These are phyloP conservation scores for Petroica traversi DNA, from an alignment of 2,113 vertebrate species.

Conservation along the genomic window DNA sequence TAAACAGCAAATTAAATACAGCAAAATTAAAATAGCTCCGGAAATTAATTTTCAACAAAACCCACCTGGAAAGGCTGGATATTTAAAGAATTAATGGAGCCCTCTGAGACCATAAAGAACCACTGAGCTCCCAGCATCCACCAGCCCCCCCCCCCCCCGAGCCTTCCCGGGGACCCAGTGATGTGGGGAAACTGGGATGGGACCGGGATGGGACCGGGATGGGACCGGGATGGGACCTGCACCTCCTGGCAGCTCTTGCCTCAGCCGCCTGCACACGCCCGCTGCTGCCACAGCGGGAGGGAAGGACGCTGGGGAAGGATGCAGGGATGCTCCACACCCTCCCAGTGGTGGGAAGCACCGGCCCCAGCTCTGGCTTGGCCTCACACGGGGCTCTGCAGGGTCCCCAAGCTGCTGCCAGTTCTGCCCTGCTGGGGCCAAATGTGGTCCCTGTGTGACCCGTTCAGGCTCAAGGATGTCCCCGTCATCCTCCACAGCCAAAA, in stretches of 20 bases:
- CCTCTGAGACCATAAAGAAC: constrained; percentile 51
- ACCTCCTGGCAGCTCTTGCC: not conserved
- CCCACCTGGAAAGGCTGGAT: constrained; percentile 79
- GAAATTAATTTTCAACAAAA: constrained; percentile 81
- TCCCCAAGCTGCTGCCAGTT: not conserved
- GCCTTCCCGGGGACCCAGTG: not conserved
- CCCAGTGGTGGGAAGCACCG: not conserved
- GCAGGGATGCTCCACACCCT: not conserved
- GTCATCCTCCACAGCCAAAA: not conserved
- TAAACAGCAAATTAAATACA: constrained; percentile 85
- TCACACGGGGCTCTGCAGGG: not conserved
- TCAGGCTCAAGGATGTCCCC: fast-evolving
- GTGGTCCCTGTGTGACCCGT: fast-evolving
- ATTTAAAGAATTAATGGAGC: constrained; percentile 71
- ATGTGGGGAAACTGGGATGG: not conserved
- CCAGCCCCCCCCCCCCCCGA: not conserved
- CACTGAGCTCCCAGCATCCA: not conserved
- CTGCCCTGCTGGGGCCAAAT: not conserved
- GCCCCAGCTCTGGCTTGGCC: not conserved
- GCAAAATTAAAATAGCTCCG: constrained; percentile 84
- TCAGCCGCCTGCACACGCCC: not conserved
- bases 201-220: not conserved
- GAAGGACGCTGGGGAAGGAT: not conserved
- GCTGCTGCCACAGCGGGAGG: not conserved
- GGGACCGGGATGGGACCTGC: not conserved